A percentile compares a stretch with the other conserved stretches of the same genome.
Evolutionary conservation across 2,888 invertebrate genomes (phyloP).

Genomic region (Sphecodes monilicornis): DNA sequence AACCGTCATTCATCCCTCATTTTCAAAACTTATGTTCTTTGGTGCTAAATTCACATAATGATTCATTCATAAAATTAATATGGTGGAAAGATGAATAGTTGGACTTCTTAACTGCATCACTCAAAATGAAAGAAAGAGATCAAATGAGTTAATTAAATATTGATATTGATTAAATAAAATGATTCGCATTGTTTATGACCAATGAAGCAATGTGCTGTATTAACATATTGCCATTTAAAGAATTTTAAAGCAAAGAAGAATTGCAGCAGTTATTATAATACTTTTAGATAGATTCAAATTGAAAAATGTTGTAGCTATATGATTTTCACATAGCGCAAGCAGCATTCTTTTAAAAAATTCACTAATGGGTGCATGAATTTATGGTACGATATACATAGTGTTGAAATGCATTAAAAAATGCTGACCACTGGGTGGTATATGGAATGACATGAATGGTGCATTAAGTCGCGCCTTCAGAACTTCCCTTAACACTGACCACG

Average conservation of each 20-base stretch:
- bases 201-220: not conserved
- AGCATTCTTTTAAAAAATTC: not conserved
- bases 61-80: not conserved
- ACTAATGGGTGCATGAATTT: not conserved
- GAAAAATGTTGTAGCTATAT: not conserved
- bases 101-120: too few species aligned
- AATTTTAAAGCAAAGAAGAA: too few species aligned
- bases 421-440: conserved; percentile 74
- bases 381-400: conserved; percentile 6
- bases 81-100: not conserved
- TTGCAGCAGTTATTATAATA: too few species aligned
- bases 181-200: not conserved
- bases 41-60: too few species aligned
- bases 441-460: conserved; percentile 76
- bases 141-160: too few species aligned
- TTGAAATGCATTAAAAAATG: conserved; percentile 54
- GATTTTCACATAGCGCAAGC: not conserved
- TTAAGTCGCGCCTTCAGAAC: conserved; percentile 73
- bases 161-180: not conserved
- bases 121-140: not conserved
- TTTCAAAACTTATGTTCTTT: too few species aligned
- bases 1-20: too few species aligned
- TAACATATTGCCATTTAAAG: too few species aligned
- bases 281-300: not conserved
- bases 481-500: conserved; percentile 47